A percentile compares a stretch with the other conserved stretches of the same genome.
Conservation (phyloP, 2,888 invertebrate species). For the Leistus spinibarbis region DNA sequence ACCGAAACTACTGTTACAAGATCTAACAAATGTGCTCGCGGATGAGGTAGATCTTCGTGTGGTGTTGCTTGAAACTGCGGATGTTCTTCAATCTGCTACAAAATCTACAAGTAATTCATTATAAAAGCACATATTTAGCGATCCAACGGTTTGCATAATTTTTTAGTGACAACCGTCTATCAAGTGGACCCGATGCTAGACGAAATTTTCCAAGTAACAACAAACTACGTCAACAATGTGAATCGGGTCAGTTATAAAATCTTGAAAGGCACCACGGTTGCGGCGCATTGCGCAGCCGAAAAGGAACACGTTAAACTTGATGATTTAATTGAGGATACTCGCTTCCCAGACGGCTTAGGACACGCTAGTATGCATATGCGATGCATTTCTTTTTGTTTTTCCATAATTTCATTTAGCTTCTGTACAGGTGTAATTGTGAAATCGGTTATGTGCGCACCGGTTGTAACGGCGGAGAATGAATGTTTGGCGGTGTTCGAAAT, state of each 20-base stretch:
- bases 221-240: constrained; percentile 58
- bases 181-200: constrained; percentile 61
- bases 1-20: constrained; percentile 52
- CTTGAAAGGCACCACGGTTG: constrained; percentile 61
- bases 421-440: constrained; percentile 63
- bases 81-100: constrained; percentile 63
- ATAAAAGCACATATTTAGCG: background rate
- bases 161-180: constrained; percentile 59
- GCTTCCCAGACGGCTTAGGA: constrained; percentile 65
- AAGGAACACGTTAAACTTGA: constrained; percentile 63
- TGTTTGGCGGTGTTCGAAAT: constrained; percentile 66
- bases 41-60: constrained; percentile 64
- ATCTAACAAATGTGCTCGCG: constrained; percentile 58
- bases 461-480: constrained; percentile 64
- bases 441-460: constrained; percentile 65
- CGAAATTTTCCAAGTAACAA: constrained; percentile 63
- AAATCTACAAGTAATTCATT: constrained; percentile 59
- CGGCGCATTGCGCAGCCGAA: constrained; percentile 64
- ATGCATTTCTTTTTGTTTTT: background rate
- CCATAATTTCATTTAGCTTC: constrained; percentile 27
- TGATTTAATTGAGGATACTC: constrained; percentile 62
- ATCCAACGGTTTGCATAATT: background rate
- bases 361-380: constrained; percentile 45
- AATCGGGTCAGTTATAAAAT: constrained; percentile 66
- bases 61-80: constrained; percentile 63